phyloP scores from a whole-genome alignment of 1,140 invertebrate genomes.

The Dufourea novaeangliae region DNA sequence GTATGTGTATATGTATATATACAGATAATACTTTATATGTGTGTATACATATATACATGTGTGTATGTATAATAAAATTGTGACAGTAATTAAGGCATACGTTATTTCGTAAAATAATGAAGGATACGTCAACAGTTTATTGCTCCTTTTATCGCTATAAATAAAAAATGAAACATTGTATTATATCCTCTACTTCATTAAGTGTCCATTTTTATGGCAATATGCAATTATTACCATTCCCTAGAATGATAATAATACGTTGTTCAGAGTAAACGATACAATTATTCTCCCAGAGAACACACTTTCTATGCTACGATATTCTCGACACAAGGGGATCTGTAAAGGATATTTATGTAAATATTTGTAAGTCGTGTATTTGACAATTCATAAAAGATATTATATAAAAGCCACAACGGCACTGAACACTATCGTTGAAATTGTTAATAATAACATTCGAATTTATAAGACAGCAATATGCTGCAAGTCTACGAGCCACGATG shows the following conservation, averaged over 20 bases:
- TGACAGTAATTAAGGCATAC: constrained; percentile 76
- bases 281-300: constrained; percentile 27
- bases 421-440: constrained; percentile 55
- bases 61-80: constrained; percentile 72
- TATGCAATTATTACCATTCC: constrained; percentile 29
- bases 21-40: constrained; percentile 43
- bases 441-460: constrained; percentile 59
- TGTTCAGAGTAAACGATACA: constrained; percentile 46
- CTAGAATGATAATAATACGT: constrained; percentile 34
- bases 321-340: constrained; percentile 45
- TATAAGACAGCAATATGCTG: constrained; percentile 52
- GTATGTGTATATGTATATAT: constrained; percentile 68
- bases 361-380: constrained; percentile 66
- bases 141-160: constrained; percentile 74
- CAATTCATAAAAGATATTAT: constrained; percentile 56
- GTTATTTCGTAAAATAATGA: constrained; percentile 77
- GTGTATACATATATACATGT: constrained; percentile 57
- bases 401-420: constrained; percentile 45
- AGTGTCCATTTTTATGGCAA: constrained; percentile 49
- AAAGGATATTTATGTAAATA: constrained; percentile 60
- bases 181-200: constrained; percentile 64
- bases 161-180: constrained; percentile 72
- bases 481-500: constrained; percentile 57
- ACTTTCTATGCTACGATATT: constrained; percentile 57
- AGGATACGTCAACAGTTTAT: constrained; percentile 70